Evolutionary conservation across 2,888 invertebrate species (phyloP).

Genomic region (Ptychoptera contaminata): DNA sequence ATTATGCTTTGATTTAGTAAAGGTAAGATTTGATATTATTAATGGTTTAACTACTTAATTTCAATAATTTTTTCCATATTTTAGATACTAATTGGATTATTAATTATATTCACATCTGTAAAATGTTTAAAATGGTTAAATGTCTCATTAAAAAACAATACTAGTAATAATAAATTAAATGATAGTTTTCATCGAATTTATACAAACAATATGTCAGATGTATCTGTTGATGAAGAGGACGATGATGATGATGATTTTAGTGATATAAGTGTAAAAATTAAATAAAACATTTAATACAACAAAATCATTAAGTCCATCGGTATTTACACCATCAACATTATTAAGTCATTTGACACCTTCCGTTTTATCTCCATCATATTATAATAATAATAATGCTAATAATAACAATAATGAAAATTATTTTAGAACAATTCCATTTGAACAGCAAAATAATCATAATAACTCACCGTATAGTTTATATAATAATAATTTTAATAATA

Average conservation of each 20-base stretch:
- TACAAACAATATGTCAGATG: conserved; percentile 19
- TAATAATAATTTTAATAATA: too few relatives aligned
- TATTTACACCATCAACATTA: background rate
- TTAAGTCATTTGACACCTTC: background rate
- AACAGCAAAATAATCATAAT: background rate
- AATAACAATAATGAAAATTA: too few relatives aligned
- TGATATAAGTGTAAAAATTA: background rate
- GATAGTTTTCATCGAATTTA: conserved; percentile 26
- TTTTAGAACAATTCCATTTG: background rate
- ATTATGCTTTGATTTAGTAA: background rate
- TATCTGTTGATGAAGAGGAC: conserved; percentile 18
- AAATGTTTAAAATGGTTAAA: background rate
- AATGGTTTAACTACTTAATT: too few relatives aligned
- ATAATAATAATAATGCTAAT: too few relatives aligned
- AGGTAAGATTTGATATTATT: too few relatives aligned
- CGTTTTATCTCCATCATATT: too few relatives aligned
- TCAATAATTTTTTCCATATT: too few relatives aligned
- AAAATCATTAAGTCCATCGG: background rate
- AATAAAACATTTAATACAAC: conserved; percentile 1
- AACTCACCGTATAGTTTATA: too few relatives aligned
- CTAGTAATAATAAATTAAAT: conserved; percentile 1
- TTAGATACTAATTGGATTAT: background rate
- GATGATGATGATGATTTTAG: background rate
- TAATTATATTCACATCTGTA: background rate
- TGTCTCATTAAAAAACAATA: background rate